Evolutionary conservation across 2,113 vertebrate genomes (phyloP), one percentile per base, ranked within the genome.

Genomic region (Sceloporus tristichus): DNA sequence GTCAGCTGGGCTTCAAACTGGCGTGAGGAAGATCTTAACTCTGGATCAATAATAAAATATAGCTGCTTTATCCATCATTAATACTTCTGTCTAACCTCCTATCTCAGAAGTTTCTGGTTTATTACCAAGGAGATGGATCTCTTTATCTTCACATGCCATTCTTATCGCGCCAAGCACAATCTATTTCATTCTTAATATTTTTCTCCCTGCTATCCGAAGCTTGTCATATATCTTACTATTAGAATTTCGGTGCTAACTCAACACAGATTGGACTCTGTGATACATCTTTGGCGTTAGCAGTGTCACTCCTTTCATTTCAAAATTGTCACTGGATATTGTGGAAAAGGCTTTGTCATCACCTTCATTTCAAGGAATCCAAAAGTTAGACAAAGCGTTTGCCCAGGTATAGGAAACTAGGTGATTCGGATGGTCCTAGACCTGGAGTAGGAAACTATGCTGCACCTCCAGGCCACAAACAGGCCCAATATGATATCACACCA

Each of bases 191-290:
- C 62, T 77, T 70, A 86, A 86, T 79, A 54, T 53, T 34, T 38
- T 38, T 18, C 40, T 16, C 34, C 85, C 53, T 1, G 14, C 76
- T 88, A 1, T 34, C 62, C 38, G 68, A 42, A 79, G 48, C 76
- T 79, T 79, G 75, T 77, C 76, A 88, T 85, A 79, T 84, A 79
- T 79, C 87, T 88, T 62, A 71, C 68, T 79, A 76, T 85, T 79
- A 59, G 66, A 40, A 85, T 79, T 82, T 85, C 75, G 34, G 34
- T 5, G 59, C 87, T 70, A 88, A 83, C 82, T 62, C 38, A n/a
- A 71, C 75, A 79, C 82, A 34, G 87, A 73, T 79, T 79, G 75
- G 66, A 34, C 18, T 1, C 14, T 5, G 59, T 34, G 62, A 88
- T 83, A 38, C 27, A 84, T 88, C 65, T 84, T 42, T 10, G 1